Percentiles rank a stretch among this genome's conserved stretches.
phyloP scores from a whole-genome alignment of 2,797 vertebrate species.

The Carcharodon carcharias region DNA sequence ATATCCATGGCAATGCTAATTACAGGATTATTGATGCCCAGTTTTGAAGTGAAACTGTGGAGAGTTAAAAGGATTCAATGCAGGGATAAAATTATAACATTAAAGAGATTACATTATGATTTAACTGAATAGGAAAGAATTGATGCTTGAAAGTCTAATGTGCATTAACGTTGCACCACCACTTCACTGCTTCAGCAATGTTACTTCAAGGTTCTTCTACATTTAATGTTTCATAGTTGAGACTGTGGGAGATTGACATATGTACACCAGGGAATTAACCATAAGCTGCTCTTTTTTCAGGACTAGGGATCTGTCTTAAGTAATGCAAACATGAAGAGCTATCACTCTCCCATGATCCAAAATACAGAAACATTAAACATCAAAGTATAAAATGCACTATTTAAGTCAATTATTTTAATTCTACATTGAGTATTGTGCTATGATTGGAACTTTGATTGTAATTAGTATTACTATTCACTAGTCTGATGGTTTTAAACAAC shows the following conservation, averaged over 20 bases:
- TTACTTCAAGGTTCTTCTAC: not conserved
- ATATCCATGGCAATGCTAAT: not conserved
- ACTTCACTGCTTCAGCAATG: not conserved
- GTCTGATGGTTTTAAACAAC: not conserved
- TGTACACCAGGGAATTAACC: not conserved
- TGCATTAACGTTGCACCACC: not conserved
- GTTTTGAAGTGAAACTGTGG: not conserved
- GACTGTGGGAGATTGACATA: not conserved
- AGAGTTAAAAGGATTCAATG: not conserved
- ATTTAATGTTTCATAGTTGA: not conserved
- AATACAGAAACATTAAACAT: not conserved
- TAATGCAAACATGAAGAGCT: not conserved
- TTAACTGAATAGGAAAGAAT: not conserved
- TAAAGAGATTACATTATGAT: not conserved
- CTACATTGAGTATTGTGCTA: not conserved
- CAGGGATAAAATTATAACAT: not conserved
- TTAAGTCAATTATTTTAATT: not conserved
- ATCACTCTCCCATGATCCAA: not conserved
- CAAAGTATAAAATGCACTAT: not conserved
- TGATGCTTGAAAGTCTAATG: not conserved
- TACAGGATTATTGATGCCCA: not conserved
- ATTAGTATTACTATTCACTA: not conserved
- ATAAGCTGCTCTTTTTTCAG: not conserved
- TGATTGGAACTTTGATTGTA: not conserved
- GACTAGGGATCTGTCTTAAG: not conserved